These are phyloP conservation scores for Cataglyphis rosenhaueri DNA, from an alignment of 2,888 invertebrate species.

Conservation along the genomic window DNA sequence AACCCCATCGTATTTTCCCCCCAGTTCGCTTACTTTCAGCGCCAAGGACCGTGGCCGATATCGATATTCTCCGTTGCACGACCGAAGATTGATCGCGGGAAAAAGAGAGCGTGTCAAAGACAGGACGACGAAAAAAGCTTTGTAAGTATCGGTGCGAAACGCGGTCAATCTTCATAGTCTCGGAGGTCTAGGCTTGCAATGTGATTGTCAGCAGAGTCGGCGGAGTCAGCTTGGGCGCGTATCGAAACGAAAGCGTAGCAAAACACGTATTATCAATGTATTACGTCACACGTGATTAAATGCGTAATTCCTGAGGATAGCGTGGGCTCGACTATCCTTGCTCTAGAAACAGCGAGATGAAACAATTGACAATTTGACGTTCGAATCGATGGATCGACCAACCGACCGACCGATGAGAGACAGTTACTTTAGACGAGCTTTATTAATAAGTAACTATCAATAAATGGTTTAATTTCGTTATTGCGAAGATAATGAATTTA, in stretches of 20 bases:
- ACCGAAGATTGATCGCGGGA: slow-evolving; percentile 37
- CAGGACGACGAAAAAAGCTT: slow-evolving; percentile 45
- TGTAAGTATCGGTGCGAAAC: slow-evolving; percentile 41
- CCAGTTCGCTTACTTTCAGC: slow-evolving; percentile 30
- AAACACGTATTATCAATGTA: slow-evolving; percentile 23
- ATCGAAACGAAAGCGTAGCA: slow-evolving; percentile 5
- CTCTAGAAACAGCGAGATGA: slow-evolving; percentile 12
- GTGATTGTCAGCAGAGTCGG: not conserved
- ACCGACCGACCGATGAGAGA: not conserved
- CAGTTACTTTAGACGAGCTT: not conserved
- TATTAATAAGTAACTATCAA: too few relatives aligned
- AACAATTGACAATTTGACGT: slow-evolving; percentile 7
- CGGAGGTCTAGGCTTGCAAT: slow-evolving; percentile 12
- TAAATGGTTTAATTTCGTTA: not conserved
- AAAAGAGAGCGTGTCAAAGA: slow-evolving; percentile 48
- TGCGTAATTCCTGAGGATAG: slow-evolving; percentile 28
- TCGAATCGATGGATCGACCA: not conserved
- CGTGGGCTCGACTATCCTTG: slow-evolving; percentile 3
- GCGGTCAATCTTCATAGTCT: slow-evolving; percentile 40
- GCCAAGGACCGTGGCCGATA: slow-evolving; percentile 34
- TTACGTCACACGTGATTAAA: slow-evolving; percentile 42
- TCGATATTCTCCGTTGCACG: slow-evolving; percentile 35
- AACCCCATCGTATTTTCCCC: not conserved
- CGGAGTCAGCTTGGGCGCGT: not conserved
- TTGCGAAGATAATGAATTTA: not conserved